Evolutionary conservation across 2,797 vertebrate genomes (phyloP).

Genomic region (Coracias cyanogaster): DNA sequence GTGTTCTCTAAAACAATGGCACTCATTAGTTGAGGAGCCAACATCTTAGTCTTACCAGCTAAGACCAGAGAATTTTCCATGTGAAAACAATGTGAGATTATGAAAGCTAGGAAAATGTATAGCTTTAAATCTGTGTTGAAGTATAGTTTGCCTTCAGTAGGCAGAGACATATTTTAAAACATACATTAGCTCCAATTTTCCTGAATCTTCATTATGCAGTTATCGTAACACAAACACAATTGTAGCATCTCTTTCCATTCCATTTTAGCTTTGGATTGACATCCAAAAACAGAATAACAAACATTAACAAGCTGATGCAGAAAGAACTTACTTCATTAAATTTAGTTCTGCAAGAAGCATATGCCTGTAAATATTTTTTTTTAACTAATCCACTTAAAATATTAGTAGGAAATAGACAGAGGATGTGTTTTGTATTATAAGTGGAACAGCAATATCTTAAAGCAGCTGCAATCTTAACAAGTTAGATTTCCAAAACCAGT

Average conservation of each 20-base stretch:
- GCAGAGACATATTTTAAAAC: background rate
- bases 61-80: background rate
- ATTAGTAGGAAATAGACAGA: background rate
- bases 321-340: background rate
- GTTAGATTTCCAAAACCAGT: background rate
- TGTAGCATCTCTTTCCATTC: background rate
- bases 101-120: background rate
- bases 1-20: background rate
- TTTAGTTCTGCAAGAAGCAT: background rate
- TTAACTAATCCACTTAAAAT: background rate
- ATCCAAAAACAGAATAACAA: background rate
- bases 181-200: background rate
- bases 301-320: background rate
- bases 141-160: background rate
- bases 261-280: background rate
- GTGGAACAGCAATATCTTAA: background rate
- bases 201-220: background rate
- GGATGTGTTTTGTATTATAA: background rate
- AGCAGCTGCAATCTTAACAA: background rate
- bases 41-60: background rate
- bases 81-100: background rate
- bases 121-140: background rate
- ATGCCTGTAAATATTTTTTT: background rate
- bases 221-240: background rate
- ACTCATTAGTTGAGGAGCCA: background rate